Evolutionary conservation across 1,140 invertebrate genomes (phyloP), one percentile per base, ranked within the genome.

Genomic region (Spodoptera frugiperda): DNA sequence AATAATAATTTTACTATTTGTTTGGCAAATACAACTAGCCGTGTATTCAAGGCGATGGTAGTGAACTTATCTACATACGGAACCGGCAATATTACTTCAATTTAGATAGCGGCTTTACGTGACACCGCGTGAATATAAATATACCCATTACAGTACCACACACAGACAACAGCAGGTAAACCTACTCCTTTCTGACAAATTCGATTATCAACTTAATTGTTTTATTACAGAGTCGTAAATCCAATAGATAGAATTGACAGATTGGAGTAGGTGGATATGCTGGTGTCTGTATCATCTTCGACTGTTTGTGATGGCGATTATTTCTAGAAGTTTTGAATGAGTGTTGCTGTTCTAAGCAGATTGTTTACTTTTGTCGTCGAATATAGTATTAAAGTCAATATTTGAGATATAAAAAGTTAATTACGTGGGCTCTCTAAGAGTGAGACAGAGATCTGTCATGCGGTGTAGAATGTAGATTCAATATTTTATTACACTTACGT

Each of bases 61-160:
- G 39, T 39, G 33, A 15, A 61, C 25, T 44, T 11, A 61, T 25
- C 3, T 57, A 61, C 57, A 61, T 17, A 61, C 30, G 30, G 14
- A 61, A 39, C 57, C 33, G 57, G 15, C n/a, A 61, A 61, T 44
- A 61, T 61, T 61, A 61, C 57, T 17, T 61, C 33, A 61, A 61
- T 61, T 61, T 44, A 61, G 57, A 61, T 44, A 61, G 30, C 57
- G 57, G 57, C 33, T 11, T 61, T 11, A 44, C n/a, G 15, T 30
- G 57, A 61, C 57, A 10, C 15, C n/a, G 8, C 9, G 33, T 61
- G 57, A 61, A 61, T 61, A 15, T 61, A 61, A 61, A 61, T 33
- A 15, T 59, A 30, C n/a, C 39, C 44, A 15, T 61, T 25, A 57
- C 33, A 39, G 33, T 39, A 39, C 33, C 5, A 39, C 8, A 10